phyloP scores from a whole-genome alignment of 2,888 invertebrate genomes.

The Abrostola tripartita region DNA sequence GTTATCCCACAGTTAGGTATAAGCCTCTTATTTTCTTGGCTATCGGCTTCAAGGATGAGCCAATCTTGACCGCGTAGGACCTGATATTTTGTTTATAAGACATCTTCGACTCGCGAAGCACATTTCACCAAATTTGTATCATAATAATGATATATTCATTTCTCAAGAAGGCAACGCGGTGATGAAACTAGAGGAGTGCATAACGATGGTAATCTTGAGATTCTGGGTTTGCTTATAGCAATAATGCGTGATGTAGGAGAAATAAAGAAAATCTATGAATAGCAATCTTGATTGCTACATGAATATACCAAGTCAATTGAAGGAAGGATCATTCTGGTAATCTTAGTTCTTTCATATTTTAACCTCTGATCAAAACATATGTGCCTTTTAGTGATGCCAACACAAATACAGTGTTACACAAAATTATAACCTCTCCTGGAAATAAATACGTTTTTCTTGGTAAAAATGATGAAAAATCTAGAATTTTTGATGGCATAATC shows the following conservation, averaged over 20 bases:
- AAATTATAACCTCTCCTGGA: slow-evolving; percentile 15
- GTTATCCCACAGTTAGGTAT: no score
- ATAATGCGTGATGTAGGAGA: background rate
- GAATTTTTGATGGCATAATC: slow-evolving; percentile 8
- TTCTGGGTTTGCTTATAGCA: background rate
- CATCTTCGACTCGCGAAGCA: no score
- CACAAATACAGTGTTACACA: background rate
- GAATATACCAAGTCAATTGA: background rate
- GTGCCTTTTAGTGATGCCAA: slow-evolving; percentile 2
- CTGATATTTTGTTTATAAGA: no score
- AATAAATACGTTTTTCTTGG: background rate
- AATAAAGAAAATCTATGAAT: background rate
- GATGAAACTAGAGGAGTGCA: no score
- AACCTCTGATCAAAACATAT: slow-evolving; percentile 1
- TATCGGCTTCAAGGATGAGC: no score
- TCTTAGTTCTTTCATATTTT: background rate
- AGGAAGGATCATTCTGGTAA: slow-evolving; percentile 1
- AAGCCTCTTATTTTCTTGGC: no score
- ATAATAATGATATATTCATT: no score
- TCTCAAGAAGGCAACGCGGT: no score
- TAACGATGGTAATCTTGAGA: no score
- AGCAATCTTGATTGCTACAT: background rate
- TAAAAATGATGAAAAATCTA: slow-evolving; percentile 4
- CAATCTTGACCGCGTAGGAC: no score
- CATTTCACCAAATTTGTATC: no score